Base-by-base conservation (phyloP, 2,113 vertebrate genomes). In the Tapirus terrestris region DNA sequence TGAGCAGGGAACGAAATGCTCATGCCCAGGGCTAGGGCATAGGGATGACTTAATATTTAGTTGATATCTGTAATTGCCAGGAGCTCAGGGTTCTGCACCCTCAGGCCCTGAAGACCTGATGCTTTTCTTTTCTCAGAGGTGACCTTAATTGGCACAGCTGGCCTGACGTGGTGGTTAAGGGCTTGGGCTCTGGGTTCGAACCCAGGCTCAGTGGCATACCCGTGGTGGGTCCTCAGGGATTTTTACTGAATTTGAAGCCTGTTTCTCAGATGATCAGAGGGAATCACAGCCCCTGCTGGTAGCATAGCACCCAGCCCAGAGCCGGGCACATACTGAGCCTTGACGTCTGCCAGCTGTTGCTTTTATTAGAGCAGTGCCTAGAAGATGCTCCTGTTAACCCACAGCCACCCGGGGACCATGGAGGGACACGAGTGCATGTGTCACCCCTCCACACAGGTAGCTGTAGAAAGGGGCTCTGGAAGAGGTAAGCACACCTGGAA, bases 321-420 rank as follows among this genome's bases (percentile, higher is more conserved):
- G 48, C 17, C 1, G 4, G 63, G 43, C 27, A 8, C 13, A 2
- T 4, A 0, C 9, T 6, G 43, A 65, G 63, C 56, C 60, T 31
- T 0, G 5, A 36, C 1, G 0, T 33, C 56, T 51, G 51, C 13
- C 45, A 25, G 43, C 53, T 29, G 16, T 45, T 36, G 67, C 68
- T 83, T 61, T 75, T 13, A 11, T 36, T 80, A 58, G 45, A 39
- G 25, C 7, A 4, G 45, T 5, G 23, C 3, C 45, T 43, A 48
- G 80, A 61, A 53, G 58, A 7, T 43, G 31, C 20, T 39, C 31
- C 23, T 21, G 33, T 23, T 29, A 31, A 48, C 45, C 67, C 70
- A 2, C 6, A 48, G 79, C 3, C 21, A 21, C 77, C 53, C 0
- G 0, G 2, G 21, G 45, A 29, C 2, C 61, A 0, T 0, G 36